Percentiles rank a stretch among this genome's conserved stretches.
phyloP scores from a whole-genome alignment of 2,888 invertebrate genomes.

The Eulithis prunata region DNA sequence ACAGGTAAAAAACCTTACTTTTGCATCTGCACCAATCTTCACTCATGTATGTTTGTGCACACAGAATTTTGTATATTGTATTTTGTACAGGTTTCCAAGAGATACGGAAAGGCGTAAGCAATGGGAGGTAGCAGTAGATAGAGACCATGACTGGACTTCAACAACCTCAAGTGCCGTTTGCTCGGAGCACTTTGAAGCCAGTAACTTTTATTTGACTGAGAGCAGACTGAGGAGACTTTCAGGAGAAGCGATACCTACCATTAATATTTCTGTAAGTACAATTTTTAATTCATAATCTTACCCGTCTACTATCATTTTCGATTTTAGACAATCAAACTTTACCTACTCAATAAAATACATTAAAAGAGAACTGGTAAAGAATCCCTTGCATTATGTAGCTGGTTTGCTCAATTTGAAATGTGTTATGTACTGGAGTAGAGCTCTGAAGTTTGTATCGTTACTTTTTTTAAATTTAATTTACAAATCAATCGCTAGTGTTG shows the following conservation, averaged over 20 bases:
- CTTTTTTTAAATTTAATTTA: too few species aligned
- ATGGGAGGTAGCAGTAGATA: conserved; percentile 71
- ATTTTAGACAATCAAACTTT: too few species aligned
- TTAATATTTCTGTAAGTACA: conserved; percentile 72
- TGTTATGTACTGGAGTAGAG: too few species aligned
- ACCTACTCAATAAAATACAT: too few species aligned
- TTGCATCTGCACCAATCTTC: not conserved
- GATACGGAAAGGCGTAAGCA: conserved; percentile 60
- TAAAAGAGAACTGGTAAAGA: too few species aligned
- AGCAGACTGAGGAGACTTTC: conserved; percentile 66
- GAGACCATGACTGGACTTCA: conserved; percentile 62
- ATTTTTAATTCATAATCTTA: not conserved
- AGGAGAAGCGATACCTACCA: conserved; percentile 61
- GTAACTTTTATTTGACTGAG: conserved; percentile 69
- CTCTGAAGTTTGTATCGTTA: too few species aligned
- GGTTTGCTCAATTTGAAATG: too few species aligned
- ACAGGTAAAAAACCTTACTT: conserved; percentile 54
- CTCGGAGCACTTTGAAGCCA: conserved; percentile 67
- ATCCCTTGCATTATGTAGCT: too few species aligned
- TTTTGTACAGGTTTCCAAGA: conserved; percentile 61
- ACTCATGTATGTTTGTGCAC: too few species aligned
- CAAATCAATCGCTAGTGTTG: too few species aligned
- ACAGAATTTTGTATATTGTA: not conserved
- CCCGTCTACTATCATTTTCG: too few species aligned
- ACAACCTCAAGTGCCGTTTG: conserved; percentile 70